Conservation (phyloP, 2,888 invertebrate genomes). For the Portevinia maculata region DNA sequence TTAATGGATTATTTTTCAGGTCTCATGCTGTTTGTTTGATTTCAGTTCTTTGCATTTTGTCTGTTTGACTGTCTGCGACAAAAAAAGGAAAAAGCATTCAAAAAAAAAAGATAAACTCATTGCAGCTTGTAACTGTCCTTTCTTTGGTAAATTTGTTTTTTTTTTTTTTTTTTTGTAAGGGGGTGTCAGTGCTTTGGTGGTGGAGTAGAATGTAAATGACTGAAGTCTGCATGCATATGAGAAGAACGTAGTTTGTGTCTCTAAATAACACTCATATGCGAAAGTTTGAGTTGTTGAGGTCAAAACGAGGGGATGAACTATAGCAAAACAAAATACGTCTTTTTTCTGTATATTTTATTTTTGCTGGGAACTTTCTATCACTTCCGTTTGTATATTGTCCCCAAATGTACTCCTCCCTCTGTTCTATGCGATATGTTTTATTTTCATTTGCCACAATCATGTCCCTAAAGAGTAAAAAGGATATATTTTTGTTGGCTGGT, state of each 20-base stretch:
- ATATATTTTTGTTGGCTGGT: slow-evolving; percentile 31
- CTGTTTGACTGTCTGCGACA: slow-evolving; percentile 24
- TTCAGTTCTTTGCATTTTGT: not conserved
- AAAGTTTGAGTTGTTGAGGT: slow-evolving; percentile 31
- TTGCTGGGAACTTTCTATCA: slow-evolving; percentile 30
- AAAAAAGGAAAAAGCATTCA: slow-evolving; percentile 4
- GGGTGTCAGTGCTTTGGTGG: slow-evolving; percentile 23
- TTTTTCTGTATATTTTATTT: slow-evolving; percentile 13
- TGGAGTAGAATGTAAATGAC: slow-evolving; percentile 41
- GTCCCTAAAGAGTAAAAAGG: slow-evolving; percentile 55
- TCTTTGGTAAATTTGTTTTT: slow-evolving; percentile 23
- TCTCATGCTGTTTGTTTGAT: slow-evolving; percentile 29
- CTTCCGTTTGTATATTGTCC: slow-evolving; percentile 43
- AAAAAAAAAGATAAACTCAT: slow-evolving; percentile 39
- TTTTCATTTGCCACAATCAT: slow-evolving; percentile 55
- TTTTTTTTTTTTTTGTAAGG: no score
- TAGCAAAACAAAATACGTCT: slow-evolving; percentile 7
- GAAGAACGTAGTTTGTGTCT: slow-evolving; percentile 23
- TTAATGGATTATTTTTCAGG: slow-evolving; percentile 6
- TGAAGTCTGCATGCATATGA: slow-evolving; percentile 41
- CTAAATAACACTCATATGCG: not conserved
- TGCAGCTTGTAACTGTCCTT: slow-evolving; percentile 54
- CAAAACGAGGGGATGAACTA: slow-evolving; percentile 9
- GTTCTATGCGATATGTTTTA: slow-evolving; percentile 47
- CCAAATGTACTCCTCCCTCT: not conserved